phyloP scores from a whole-genome alignment of 2,797 vertebrate genomes.

The Scyliorhinus canicula region DNA sequence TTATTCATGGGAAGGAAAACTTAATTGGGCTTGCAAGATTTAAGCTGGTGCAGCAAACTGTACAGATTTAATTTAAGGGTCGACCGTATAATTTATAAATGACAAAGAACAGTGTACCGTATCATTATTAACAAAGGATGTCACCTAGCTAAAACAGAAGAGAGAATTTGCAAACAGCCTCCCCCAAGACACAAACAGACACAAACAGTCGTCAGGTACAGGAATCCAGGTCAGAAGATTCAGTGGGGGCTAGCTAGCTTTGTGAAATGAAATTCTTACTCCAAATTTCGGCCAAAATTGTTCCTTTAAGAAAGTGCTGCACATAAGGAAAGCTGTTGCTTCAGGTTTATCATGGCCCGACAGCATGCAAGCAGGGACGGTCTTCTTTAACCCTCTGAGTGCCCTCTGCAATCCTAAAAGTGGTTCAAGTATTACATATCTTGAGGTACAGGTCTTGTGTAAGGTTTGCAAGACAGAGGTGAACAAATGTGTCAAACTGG shows the following conservation, averaged over 20 bases:
- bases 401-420: not conserved
- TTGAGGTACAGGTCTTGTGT: not conserved
- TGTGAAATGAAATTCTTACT: not conserved
- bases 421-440: not conserved
- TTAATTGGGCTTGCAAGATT: conserved; percentile 43
- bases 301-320: not conserved
- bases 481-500: not conserved
- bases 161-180: not conserved
- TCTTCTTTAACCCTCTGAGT: not conserved
- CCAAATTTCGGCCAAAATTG: not conserved
- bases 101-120: not conserved
- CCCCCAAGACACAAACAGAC: not conserved
- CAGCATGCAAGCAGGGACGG: not conserved
- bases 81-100: conserved; percentile 26
- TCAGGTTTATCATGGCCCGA: not conserved
- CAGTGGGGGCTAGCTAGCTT: not conserved
- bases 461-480: not conserved
- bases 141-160: not conserved
- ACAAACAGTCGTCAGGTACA: too few species aligned
- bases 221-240: not conserved
- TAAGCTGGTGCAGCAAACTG: conserved; percentile 30
- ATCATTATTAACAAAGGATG: conserved; percentile 2
- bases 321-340: not conserved
- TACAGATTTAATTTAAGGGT: conserved; percentile 33
- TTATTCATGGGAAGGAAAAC: conserved; percentile 39